Evolutionary conservation across 2,113 vertebrate genomes (phyloP).

Genomic region (Helogale parvula): DNA sequence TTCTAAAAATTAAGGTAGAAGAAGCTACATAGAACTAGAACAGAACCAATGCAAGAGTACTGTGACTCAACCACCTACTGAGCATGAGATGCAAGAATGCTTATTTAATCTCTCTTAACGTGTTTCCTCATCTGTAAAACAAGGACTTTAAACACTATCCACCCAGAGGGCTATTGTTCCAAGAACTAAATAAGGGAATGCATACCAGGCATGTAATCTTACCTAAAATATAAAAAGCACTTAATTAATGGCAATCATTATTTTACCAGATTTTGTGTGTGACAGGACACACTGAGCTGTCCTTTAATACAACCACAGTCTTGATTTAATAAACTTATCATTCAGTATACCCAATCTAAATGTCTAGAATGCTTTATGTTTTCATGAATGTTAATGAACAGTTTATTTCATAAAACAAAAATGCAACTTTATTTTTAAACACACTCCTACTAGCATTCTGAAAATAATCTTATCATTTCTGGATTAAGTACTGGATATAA

Average conservation of each 20-base stretch:
- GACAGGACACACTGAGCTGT: background rate
- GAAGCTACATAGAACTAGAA: background rate
- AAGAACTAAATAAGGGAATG: background rate
- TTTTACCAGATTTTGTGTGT: background rate
- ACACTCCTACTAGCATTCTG: background rate
- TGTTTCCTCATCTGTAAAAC: background rate
- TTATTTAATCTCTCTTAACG: background rate
- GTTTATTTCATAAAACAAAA: slow-evolving; percentile 36
- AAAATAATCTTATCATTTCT: background rate
- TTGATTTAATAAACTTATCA: background rate
- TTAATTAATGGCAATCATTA: background rate
- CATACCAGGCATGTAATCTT: background rate
- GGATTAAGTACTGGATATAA: background rate
- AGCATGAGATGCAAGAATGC: background rate
- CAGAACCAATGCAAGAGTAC: background rate
- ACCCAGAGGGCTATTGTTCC: background rate
- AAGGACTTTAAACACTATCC: background rate
- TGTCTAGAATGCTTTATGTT: background rate
- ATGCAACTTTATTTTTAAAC: background rate
- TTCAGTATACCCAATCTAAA: background rate
- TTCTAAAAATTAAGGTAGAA: background rate
- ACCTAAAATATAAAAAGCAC: background rate
- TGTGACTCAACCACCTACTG: background rate
- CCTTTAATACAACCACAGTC: background rate
- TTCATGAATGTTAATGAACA: background rate